phyloP scores from a whole-genome alignment of 2,113 vertebrate species.

The Alethe castanea region DNA sequence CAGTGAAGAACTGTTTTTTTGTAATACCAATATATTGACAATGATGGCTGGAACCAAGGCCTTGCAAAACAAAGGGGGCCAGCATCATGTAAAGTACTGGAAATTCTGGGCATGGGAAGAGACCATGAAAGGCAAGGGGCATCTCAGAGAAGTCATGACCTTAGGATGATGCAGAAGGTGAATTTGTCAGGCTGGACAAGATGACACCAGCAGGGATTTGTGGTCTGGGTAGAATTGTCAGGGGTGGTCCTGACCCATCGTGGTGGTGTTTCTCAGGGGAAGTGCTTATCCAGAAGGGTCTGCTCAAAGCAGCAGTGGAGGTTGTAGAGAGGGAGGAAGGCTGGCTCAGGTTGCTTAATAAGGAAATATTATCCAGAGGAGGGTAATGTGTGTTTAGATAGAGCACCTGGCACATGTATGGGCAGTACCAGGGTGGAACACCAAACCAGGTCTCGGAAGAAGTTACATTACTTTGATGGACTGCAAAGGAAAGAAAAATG shows the following conservation, averaged over 20 bases:
- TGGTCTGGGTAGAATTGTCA: background rate
- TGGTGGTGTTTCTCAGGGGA: accelerated
- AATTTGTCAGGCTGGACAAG: background rate
- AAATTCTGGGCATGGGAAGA: background rate
- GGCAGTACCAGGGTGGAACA: background rate
- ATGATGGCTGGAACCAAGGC: background rate
- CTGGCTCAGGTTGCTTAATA: background rate
- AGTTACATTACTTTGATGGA: accelerated
- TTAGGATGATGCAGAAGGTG: background rate
- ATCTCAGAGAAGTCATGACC: background rate
- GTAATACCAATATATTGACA: background rate
- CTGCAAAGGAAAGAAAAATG: background rate
- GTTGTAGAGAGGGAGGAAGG: background rate
- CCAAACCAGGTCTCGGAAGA: background rate
- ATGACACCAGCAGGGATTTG: background rate
- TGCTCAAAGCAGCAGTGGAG: background rate
- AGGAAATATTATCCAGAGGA: background rate
- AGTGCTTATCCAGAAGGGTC: background rate
- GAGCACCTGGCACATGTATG: accelerated
- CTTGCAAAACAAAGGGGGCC: background rate
- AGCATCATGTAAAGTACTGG: background rate
- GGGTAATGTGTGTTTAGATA: background rate
- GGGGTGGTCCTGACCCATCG: accelerated
- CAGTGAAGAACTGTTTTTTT: background rate
- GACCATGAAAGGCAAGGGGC: background rate